Percentiles rank a stretch among this genome's conserved stretches.
phyloP scores from a whole-genome alignment of 2,797 vertebrate genomes.

The Sebastes steindachneri region DNA sequence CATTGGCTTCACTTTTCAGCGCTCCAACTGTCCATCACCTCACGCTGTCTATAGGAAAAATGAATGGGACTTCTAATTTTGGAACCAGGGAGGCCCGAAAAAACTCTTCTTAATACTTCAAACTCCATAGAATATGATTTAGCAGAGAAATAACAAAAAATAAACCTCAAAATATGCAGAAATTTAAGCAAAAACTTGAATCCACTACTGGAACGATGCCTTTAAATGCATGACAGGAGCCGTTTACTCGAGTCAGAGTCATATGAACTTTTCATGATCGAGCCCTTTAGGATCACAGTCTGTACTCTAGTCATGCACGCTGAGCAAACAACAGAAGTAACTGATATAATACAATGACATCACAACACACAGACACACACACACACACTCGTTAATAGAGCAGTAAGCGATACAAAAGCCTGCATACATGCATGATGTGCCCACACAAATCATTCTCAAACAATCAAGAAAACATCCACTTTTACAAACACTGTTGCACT shows the following conservation, averaged over 20 bases:
- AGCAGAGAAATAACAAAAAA: background rate
- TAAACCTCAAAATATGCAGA: background rate
- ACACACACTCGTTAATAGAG: background rate
- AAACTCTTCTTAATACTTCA: background rate
- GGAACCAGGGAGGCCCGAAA: background rate
- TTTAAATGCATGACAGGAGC: slow-evolving; percentile 27
- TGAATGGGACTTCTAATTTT: background rate
- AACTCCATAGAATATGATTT: background rate
- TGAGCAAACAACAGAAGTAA: slow-evolving; percentile 10
- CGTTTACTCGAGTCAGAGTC: slow-evolving; percentile 39
- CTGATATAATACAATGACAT: slow-evolving; percentile 6
- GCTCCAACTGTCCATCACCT: background rate
- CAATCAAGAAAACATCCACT: slow-evolving; percentile 14
- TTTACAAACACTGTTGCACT: slow-evolving; percentile 28
- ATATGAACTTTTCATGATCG: slow-evolving; percentile 39
- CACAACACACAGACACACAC: slow-evolving; percentile 7
- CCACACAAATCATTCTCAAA: slow-evolving; percentile 26
- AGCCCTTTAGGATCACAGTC: slow-evolving; percentile 4
- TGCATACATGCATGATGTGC: slow-evolving; percentile 2
- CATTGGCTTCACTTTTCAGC: too few relatives aligned
- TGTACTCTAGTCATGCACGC: slow-evolving; percentile 15
- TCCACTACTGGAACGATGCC: background rate
- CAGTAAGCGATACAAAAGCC: background rate
- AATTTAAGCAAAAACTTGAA: background rate
- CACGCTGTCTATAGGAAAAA: background rate